These are phyloP conservation scores for Cryptotermes secundus DNA, from an alignment of 1,140 invertebrate genomes.

Conservation along the genomic window DNA sequence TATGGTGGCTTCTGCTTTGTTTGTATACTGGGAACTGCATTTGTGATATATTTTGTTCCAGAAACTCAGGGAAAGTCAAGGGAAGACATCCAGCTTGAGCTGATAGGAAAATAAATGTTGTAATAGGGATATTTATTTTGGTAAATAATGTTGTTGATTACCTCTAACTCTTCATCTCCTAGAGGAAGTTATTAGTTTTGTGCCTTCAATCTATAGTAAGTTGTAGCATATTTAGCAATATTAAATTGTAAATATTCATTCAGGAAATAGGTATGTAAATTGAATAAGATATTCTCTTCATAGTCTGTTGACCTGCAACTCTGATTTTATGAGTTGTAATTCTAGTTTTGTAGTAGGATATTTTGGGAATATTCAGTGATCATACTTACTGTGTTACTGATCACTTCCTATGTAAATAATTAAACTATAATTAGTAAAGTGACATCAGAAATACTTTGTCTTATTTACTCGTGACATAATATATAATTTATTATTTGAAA, in stretches of 20 bases:
- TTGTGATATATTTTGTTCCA: slow-evolving; percentile 55
- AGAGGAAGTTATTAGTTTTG: neutral
- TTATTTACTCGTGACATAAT: no score
- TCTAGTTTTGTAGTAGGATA: no score
- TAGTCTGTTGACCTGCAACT: no score
- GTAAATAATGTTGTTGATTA: slow-evolving; percentile 13
- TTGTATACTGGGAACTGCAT: slow-evolving; percentile 52
- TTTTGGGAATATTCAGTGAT: no score
- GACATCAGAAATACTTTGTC: no score
- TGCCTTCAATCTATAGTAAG: neutral
- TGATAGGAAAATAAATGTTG: neutral
- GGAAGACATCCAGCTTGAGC: slow-evolving; percentile 52
- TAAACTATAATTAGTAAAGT: no score
- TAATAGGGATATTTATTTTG: neutral
- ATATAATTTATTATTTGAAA: no score
- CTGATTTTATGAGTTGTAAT: no score
- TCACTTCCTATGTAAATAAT: no score
- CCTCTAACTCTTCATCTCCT: neutral
- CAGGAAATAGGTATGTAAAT: neutral
- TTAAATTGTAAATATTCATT: neutral
- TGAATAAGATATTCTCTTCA: no score
- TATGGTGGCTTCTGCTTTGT: slow-evolving; percentile 57
- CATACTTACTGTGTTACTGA: no score
- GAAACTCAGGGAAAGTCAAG: slow-evolving; percentile 60
- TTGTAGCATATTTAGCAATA: neutral